These are phyloP conservation scores for Pseudotriccus pelzelni DNA, from an alignment of 2,797 vertebrate species.

Conservation along the genomic window DNA sequence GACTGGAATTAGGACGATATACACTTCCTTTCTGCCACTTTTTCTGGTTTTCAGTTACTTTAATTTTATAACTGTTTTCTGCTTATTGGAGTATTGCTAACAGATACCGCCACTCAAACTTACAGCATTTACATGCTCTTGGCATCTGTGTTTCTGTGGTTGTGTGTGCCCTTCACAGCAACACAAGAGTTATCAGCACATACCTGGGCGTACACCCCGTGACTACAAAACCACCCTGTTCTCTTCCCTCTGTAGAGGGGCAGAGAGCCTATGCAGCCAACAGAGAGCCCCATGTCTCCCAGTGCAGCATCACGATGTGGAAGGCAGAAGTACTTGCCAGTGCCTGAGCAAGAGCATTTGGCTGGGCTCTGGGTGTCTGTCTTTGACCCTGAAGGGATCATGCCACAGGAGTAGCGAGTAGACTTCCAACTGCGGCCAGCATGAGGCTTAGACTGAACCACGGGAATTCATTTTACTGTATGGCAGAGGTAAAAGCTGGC, in stretches of 20 bases:
- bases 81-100: not conserved
- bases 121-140: not conserved
- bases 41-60: not conserved
- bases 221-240: not conserved
- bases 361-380: rapidly evolving
- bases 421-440: not conserved
- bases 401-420: rapidly evolving
- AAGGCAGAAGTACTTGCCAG: not conserved
- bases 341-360: not conserved
- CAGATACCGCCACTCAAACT: not conserved
- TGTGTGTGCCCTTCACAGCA: not conserved
- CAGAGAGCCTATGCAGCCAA: not conserved
- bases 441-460: not conserved
- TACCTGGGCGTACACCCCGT: not conserved
- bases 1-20: not conserved
- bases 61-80: not conserved
- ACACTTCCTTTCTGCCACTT: not conserved
- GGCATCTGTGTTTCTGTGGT: not conserved
- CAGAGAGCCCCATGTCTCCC: rapidly evolving
- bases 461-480: not conserved
- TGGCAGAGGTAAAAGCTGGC: not conserved
- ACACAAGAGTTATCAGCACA: not conserved
- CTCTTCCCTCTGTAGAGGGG: not conserved
- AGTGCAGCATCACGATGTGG: not conserved
- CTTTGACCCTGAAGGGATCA: not conserved